Base-by-base conservation (phyloP, 2,113 vertebrate genomes). In the Lamprologus speciosus region DNA sequence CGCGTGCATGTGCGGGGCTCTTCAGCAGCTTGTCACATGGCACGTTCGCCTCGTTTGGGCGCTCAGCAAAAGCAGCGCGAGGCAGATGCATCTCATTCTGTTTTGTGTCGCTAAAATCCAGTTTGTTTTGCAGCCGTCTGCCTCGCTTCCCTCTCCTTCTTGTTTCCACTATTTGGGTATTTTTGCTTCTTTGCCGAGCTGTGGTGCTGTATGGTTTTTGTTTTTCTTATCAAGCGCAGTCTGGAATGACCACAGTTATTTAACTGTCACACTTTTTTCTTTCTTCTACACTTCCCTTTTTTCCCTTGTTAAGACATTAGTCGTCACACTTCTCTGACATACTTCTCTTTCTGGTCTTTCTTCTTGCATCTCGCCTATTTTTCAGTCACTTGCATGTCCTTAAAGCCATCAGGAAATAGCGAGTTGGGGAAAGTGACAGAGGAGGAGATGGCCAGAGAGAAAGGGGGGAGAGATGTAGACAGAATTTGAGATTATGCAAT, bases 401-500 rank as follows among this genome's bases (percentile, higher is more conserved):
- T 31, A 78, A 78, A 78, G 45, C 26, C 73, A 2, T 54, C 68
- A 21, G 33, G 86, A 87, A 37, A 10, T 12, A 75, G 75, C 47
- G 19, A 53, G 51, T 9, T 42, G 86, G 42, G 70, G 21, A 83
- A 83, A 63, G 19, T 81, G 80, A 90, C 78, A 79, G 28, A 70
- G 42, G 31, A 51, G 80, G 54, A 84, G 23, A 23, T 8, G 82
- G 54, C 55, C 40, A 6, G 55, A 45, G 42, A 65, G n/a, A 37
- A 51, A 58, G n/a, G 40, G 21, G 40, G 17, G 26, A 21, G 84
- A 31, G 85, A 80, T 68, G 85, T 51, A 57, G 81, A 87, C 73
- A 89, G 65, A 89, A 88, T 89, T 81, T 53, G 84, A 26, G 23
- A 90, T 94, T 89, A 93, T 51, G 86, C 86, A 91, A 90, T 45